These are phyloP conservation scores for Brevipalpus yothersi DNA, from an alignment of 1,140 invertebrate species.

Conservation along the genomic window DNA sequence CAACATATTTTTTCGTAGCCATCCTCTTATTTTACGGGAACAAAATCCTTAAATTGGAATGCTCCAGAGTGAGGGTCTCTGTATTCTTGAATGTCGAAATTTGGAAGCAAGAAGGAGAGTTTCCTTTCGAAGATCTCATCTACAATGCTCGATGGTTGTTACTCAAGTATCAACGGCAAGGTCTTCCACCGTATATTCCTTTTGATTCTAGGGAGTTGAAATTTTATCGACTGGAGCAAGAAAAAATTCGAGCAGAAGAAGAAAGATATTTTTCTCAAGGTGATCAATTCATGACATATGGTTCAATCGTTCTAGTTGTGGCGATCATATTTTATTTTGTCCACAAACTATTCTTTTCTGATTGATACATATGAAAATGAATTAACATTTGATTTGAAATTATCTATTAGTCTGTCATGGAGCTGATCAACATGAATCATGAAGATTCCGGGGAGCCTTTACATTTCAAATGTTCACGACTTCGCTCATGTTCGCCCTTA, in stretches of 20 bases:
- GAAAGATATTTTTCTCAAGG: neutral
- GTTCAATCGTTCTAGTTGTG: neutral
- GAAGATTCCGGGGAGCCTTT: too few species aligned
- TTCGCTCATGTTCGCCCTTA: too few species aligned
- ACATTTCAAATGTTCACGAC: too few species aligned
- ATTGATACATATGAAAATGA: too few species aligned
- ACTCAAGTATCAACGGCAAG: slow-evolving; percentile 39
- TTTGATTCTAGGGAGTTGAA: neutral
- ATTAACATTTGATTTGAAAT: too few species aligned
- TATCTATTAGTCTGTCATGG: too few species aligned
- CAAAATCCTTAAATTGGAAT: slow-evolving; percentile 59
- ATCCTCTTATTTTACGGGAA: slow-evolving; percentile 49
- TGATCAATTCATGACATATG: neutral
- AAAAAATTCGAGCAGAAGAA: neutral
- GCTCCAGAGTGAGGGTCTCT: slow-evolving; percentile 44
- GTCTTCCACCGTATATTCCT: neutral
- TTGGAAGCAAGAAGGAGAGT: slow-evolving; percentile 35
- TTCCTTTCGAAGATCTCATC: slow-evolving; percentile 64
- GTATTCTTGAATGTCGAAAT: slow-evolving; percentile 43
- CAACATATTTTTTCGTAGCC: slow-evolving; percentile 73
- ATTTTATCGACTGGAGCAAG: neutral
- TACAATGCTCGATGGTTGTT: slow-evolving; percentile 35
- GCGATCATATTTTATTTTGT: neutral
- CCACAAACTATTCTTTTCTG: too few species aligned
- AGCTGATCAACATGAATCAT: too few species aligned